Evolutionary conservation across 2,797 vertebrate genomes (phyloP).

Genomic region (Lacerta agilis): DNA sequence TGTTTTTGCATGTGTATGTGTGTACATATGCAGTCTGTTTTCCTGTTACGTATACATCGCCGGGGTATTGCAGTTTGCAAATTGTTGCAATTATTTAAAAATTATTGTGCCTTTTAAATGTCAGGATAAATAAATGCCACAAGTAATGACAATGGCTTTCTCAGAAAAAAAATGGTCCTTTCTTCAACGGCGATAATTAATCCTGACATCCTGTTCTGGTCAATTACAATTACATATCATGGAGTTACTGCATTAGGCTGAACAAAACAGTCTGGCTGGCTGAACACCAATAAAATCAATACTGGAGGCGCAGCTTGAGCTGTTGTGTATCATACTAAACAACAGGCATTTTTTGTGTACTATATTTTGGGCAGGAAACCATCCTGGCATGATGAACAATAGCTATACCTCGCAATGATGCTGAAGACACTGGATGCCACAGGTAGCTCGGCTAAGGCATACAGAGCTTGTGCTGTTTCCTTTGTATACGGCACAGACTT

Average conservation of each 20-base stretch:
- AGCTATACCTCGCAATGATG: not conserved
- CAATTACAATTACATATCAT: constrained; percentile 62
- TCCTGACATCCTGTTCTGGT: constrained; percentile 64
- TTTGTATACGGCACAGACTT: constrained; percentile 46
- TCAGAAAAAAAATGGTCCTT: constrained; percentile 43
- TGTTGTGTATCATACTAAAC: constrained; percentile 16
- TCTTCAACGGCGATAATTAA: constrained; percentile 58
- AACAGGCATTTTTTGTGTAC: constrained; percentile 7
- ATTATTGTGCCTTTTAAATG: constrained; percentile 46
- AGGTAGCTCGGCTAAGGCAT: constrained; percentile 11
- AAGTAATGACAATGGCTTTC: constrained; percentile 55
- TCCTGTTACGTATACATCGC: constrained; percentile 2
- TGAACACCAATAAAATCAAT: constrained; percentile 52
- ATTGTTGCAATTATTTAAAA: constrained; percentile 63
- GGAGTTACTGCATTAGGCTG: constrained; percentile 41
- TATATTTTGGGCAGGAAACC: not conserved
- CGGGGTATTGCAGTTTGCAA: constrained; percentile 52
- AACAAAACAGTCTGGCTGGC: constrained; percentile 53
- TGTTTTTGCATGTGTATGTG: not conserved
- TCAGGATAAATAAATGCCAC: constrained; percentile 66
- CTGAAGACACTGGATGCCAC: not conserved
- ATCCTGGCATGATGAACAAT: constrained; percentile 4
- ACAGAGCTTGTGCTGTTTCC: not conserved
- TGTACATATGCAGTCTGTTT: constrained; percentile 1
- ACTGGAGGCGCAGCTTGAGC: constrained; percentile 15